A percentile compares a stretch with the other conserved stretches of the same genome.
phyloP scores from a whole-genome alignment of 2,888 invertebrate genomes.

The Yponomeuta evonymella region DNA sequence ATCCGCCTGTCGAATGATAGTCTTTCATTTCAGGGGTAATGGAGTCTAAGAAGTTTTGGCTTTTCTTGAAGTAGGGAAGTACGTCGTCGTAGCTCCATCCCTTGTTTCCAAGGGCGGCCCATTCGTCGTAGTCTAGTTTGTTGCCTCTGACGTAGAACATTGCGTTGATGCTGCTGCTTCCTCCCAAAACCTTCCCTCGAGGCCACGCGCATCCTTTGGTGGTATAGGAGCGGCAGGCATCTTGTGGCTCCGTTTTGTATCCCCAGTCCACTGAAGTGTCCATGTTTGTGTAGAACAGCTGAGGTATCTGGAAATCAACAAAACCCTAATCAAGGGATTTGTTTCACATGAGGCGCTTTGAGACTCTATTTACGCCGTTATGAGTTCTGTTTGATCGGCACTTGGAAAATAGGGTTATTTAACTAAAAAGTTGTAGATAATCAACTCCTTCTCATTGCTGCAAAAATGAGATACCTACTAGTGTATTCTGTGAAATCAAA shows the following conservation, averaged over 20 bases:
- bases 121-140: constrained; percentile 69
- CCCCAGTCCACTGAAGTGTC: constrained; percentile 63
- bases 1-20: constrained; percentile 56
- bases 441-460: too few species aligned
- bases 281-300: constrained; percentile 49
- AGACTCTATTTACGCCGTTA: too few species aligned
- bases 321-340: too few species aligned
- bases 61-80: constrained; percentile 67
- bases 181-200: constrained; percentile 79
- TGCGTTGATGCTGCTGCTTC: constrained; percentile 73
- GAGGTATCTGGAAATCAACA: constrained; percentile 26
- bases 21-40: constrained; percentile 30
- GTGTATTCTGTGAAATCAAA: not conserved
- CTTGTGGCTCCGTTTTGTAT: constrained; percentile 67
- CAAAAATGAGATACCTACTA: too few species aligned
- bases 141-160: constrained; percentile 77
- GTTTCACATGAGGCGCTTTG: too few species aligned
- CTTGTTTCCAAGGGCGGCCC: constrained; percentile 69
- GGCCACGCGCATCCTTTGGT: constrained; percentile 68
- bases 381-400: too few species aligned
- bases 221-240: constrained; percentile 53
- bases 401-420: too few species aligned
- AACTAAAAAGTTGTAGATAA: too few species aligned
- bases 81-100: constrained; percentile 77
- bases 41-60: constrained; percentile 50